Conservation (phyloP, 2,113 vertebrate genomes). For the Uria lomvia region DNA sequence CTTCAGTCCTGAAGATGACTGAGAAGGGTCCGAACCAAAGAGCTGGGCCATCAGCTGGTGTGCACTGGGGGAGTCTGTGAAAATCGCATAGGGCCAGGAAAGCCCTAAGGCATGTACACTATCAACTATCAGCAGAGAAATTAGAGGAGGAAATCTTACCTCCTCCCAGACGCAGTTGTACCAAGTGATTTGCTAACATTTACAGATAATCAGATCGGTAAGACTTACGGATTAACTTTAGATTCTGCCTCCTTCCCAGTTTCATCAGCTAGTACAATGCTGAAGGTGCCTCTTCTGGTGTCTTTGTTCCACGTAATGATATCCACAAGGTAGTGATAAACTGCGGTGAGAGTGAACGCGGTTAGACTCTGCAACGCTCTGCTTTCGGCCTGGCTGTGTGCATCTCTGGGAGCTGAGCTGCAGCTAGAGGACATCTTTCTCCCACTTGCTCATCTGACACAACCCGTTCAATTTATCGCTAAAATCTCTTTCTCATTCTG, state of each 20-base stretch:
- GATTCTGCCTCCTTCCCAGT: conserved; percentile 72
- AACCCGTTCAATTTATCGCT: not conserved
- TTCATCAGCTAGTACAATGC: conserved; percentile 73
- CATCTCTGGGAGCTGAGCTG: not conserved
- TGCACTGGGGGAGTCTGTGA: not conserved
- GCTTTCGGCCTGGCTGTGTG: not conserved
- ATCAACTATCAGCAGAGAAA: not conserved
- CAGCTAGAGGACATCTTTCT: not conserved
- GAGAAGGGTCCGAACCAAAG: not conserved
- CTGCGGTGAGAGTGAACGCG: conserved; percentile 45
- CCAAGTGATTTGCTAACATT: not conserved
- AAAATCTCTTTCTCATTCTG: not conserved
- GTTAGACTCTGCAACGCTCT: not conserved
- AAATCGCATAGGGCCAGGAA: not conserved
- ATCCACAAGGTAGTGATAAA: conserved; percentile 83
- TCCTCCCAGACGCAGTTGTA: not conserved
- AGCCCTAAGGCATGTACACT: not conserved
- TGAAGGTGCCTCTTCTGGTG: conserved; percentile 79
- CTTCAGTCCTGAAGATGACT: not conserved
- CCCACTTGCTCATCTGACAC: not conserved
- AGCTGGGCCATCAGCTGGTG: not conserved
- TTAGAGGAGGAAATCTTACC: not conserved
- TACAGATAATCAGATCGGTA: not conserved
- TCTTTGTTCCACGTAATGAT: conserved; percentile 84
- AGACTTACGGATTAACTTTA: conserved; percentile 84